Evolutionary conservation across 2,797 vertebrate genomes (phyloP), one percentile per base, ranked within the genome.

Genomic region (Poecilia picta): DNA sequence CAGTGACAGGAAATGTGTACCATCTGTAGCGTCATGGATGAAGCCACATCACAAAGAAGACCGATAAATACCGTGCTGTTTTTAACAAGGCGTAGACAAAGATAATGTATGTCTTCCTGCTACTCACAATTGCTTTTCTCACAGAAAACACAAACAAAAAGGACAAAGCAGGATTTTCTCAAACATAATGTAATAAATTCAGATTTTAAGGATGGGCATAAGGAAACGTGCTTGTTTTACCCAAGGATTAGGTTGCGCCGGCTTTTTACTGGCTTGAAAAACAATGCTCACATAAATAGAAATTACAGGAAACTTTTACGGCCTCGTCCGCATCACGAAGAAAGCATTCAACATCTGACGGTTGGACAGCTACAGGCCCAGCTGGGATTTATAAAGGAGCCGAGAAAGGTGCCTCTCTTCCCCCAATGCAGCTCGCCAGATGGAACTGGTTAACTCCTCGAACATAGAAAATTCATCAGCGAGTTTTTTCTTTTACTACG

Each of bases 331-430:
- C 90, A 92, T 94, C 90, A 94, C 81, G 86, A 91, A 91, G 90
- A 94, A 94, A 90, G 92, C 85, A 94, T 95, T 93, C 88, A 89
- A 75, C 91, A 90, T 91, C 79, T 89, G 93, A 93, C 91, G 92
- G 84, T 80, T 45, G 87, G 87, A 93, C 91, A 88, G 93, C 89
- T 93, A 88, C 92, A 93, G 76, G 84, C 90, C 92, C 95, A 95
- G 93, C 94, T 95, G 94, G 94, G 91, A 90, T 92, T 93, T 90
- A 94, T 95, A 94, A 94, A 91, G 78, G 74, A 88, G 81, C 75
- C 85, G 86, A 89, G 79, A 83, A 90, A 93, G 91, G 92, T 94
- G 88, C 92, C 90, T 94, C 81, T 47, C 85, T 85, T 88, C 73
- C 77, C 68, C 88, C 59, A 33, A n/a, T 86, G 87, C 89, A 92